Base-by-base conservation (phyloP, 2,113 vertebrate species). In the Bufo bufo region DNA sequence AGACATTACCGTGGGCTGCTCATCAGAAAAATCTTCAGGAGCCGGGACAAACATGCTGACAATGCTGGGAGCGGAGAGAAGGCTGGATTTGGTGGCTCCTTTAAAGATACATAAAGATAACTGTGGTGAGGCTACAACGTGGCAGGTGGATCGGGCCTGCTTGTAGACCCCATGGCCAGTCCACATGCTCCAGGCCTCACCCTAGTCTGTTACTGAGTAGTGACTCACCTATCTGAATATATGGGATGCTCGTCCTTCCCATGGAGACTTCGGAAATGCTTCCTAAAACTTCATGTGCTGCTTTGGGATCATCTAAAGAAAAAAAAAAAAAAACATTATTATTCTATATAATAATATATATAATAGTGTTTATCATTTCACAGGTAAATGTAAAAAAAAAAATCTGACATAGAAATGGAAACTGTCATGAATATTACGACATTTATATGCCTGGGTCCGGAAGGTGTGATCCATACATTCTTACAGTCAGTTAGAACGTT, bases 1-100 rank as follows among this genome's bases (percentile, higher is more conserved):
- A 52, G 97, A 96, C 97, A 99, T 99, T 65, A 97, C 92, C 2
- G 96, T 95, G 0, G 97, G 98, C 92, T 99, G 98, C 90, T 99
- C 98, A 20, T 99, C 98, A 7, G 97, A 96, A 93, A 99, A 99
- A 90, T 99, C 98, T 90, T 99, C 98, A 0, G 98, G 98, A 0
- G 97, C 97, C 1, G 98, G 98, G 49, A 99, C 98, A 90, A 99
- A 99, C 98, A 99, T 99, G 91, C 98, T 99, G 91, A 97, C 97
- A 4, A 99, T 98, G 92, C 98, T 99, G 4, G 98, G 98, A 47
- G 98, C 98, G 49, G 98, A 99, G 50, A 99, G 95, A 82, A 99
- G 94, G 90, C 97, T 99, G 91, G 97, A 98, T 91, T 99, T 99
- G 3, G 97, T 99, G 19, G 96, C 97, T 89, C 97, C 98, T 99